A percentile compares a stretch with the other conserved stretches of the same genome.
These are phyloP conservation scores for Solenodon paradoxus DNA, from an alignment of 2,113 vertebrate genomes.

Conservation along the genomic window DNA sequence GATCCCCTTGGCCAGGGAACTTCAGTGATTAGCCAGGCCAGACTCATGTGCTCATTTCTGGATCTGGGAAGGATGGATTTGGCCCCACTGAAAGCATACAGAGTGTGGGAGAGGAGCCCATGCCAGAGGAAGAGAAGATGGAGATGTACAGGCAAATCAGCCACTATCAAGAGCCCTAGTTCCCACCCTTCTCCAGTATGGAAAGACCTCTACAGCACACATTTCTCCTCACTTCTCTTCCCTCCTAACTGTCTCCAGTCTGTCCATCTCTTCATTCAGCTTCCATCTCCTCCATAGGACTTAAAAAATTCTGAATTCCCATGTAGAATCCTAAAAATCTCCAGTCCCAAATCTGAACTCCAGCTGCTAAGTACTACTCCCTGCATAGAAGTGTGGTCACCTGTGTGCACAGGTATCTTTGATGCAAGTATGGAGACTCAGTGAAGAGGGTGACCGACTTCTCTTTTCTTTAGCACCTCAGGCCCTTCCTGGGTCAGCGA, in stretches of 20 bases:
- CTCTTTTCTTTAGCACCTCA: slow-evolving; percentile 47
- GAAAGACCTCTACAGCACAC: not conserved
- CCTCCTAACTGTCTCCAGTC: not conserved
- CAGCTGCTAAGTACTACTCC: not conserved
- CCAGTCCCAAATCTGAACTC: not conserved
- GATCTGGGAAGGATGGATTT: not conserved
- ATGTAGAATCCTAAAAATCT: not conserved
- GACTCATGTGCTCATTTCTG: not conserved
- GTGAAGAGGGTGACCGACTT: not conserved
- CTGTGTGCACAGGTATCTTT: not conserved
- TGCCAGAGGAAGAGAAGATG: not conserved
- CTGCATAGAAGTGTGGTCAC: not conserved
- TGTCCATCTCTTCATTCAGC: not conserved
- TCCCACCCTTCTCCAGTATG: not conserved
- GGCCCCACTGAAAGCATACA: not conserved
- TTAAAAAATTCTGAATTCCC: not conserved
- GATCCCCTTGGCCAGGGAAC: not conserved
- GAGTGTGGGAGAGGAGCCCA: not conserved
- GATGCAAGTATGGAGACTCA: not conserved
- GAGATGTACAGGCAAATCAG: no score
- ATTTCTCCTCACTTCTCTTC: not conserved
- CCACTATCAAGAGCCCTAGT: not conserved
- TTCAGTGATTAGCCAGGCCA: not conserved
- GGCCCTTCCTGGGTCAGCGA: not conserved
- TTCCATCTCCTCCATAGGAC: not conserved